Percentiles rank a stretch among this genome's conserved stretches.
Evolutionary conservation across 2,797 vertebrate genomes (phyloP).

Genomic region (Tinamus major): DNA sequence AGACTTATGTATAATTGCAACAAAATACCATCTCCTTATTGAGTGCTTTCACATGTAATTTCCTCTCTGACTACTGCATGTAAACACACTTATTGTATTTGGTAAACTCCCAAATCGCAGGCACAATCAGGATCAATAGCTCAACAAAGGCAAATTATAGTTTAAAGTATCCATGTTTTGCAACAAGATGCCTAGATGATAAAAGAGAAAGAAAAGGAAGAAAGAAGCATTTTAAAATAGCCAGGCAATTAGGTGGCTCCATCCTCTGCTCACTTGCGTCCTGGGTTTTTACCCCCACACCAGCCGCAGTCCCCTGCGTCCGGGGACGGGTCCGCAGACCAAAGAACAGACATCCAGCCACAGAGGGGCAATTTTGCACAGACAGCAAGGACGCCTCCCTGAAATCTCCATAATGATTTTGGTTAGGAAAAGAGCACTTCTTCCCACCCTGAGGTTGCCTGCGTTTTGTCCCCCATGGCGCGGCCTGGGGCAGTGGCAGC

Average conservation of each 20-base stretch:
- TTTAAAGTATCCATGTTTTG: slow-evolving; percentile 34
- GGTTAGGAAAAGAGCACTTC: background rate
- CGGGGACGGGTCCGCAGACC: background rate
- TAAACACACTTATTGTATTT: slow-evolving; percentile 85
- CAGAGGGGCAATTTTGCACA: background rate
- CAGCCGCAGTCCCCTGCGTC: background rate
- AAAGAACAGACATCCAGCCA: background rate
- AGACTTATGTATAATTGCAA: slow-evolving; percentile 86
- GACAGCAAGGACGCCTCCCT: background rate
- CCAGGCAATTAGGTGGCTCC: background rate
- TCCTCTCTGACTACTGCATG: slow-evolving; percentile 82
- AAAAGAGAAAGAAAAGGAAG: background rate
- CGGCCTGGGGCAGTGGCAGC: background rate
- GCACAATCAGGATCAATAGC: slow-evolving; percentile 61
- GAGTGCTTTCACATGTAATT: slow-evolving; percentile 85
- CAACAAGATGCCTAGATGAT: background rate
- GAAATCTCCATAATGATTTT: background rate
- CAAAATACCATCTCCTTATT: slow-evolving; percentile 83
- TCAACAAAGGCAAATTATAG: slow-evolving; percentile 35
- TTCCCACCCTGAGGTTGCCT: rapidly evolving
- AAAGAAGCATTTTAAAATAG: background rate
- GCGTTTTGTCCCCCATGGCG: background rate
- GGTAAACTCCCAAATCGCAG: slow-evolving; percentile 76
- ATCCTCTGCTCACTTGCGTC: background rate
- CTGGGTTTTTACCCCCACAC: rapidly evolving